phyloP scores from a whole-genome alignment of 2,113 vertebrate genomes.

The Zosterops borbonicus region DNA sequence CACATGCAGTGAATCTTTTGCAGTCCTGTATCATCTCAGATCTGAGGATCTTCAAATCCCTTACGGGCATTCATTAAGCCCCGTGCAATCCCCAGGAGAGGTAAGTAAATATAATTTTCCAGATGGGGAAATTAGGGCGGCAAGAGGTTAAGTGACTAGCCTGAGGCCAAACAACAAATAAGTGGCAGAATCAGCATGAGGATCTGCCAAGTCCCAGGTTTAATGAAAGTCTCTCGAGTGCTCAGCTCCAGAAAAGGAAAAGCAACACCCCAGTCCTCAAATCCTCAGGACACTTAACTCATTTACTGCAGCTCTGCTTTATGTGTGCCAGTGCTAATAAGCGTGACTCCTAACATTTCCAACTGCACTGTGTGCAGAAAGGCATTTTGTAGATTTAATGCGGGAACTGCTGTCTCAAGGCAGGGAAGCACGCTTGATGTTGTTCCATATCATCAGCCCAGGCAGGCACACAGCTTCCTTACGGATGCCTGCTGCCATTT shows the following conservation, averaged over 20 bases:
- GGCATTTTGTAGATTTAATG: not conserved
- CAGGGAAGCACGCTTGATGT: not conserved
- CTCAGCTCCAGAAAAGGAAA: not conserved
- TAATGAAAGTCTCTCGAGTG: not conserved
- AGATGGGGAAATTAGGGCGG: conserved; percentile 31
- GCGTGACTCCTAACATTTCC: not conserved
- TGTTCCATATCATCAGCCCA: not conserved
- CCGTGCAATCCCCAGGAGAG: conserved; percentile 14
- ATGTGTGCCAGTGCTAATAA: not conserved
- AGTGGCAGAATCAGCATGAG: conserved; percentile 30
- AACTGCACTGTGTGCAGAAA: not conserved
- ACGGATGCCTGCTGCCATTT: not conserved
- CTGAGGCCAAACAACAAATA: conserved; percentile 45
- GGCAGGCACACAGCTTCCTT: not conserved
- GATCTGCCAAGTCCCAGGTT: conserved; percentile 18
- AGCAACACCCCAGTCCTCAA: not conserved
- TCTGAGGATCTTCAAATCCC: conserved; percentile 32
- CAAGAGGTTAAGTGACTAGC: conserved; percentile 58
- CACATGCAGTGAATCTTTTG: not conserved
- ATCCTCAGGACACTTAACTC: conserved; percentile 5
- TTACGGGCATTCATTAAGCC: conserved; percentile 48
- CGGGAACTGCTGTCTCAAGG: not conserved
- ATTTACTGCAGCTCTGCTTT: not conserved
- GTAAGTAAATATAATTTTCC: conserved; percentile 62
- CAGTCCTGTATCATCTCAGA: conserved; percentile 16